Base-by-base conservation (phyloP, 2,113 vertebrate genomes). In the Atherinomorus stipes region DNA sequence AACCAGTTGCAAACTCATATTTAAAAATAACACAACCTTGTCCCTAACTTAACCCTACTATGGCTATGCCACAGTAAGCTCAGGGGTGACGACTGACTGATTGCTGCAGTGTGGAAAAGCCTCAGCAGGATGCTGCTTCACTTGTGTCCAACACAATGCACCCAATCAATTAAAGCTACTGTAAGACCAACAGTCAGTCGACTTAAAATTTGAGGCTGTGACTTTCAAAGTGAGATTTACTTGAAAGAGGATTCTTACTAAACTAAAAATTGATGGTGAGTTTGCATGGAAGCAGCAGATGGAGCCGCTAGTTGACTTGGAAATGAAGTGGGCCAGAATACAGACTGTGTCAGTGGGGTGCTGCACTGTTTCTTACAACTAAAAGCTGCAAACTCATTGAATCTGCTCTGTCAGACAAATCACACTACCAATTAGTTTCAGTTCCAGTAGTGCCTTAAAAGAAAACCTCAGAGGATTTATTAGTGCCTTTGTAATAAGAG, bases 301-400 rank as follows among this genome's bases (percentile, higher is more conserved):
- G 42, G 37, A 60, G 51, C 7, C 15, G 34, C 44, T 51, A 64
- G 60, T 79, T 82, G 44, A 26, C 54, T 61, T 52, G 44, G 61
- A 74, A 77, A 70, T 71, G 21, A 73, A 79, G 25, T 74, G 79
- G 75, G 76, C 73, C 78, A 78, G 53, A 25, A 71, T 34, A 61
- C 63, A 82, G 80, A 81, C 62, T 82, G 70, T 80, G 80, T 85
- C 83, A 82, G 73, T 69, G 80, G 75, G 59, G 63, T 64, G 80
- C 83, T 83, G 50, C 26, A 3, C 4, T 26, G 23, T 63, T 59
- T 61, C 12, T 22, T 40, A 22, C 52, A 62, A 57, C 63, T 64
- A n/a, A 68, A 68, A 76, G 49, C 60, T 51, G 58, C 74, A 37
- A 72, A 70, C 57, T 78, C 56, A 60, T 18, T 62, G 51, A 76